Conservation (phyloP, 2,888 invertebrate species). For the Melinaea marsaeus region DNA sequence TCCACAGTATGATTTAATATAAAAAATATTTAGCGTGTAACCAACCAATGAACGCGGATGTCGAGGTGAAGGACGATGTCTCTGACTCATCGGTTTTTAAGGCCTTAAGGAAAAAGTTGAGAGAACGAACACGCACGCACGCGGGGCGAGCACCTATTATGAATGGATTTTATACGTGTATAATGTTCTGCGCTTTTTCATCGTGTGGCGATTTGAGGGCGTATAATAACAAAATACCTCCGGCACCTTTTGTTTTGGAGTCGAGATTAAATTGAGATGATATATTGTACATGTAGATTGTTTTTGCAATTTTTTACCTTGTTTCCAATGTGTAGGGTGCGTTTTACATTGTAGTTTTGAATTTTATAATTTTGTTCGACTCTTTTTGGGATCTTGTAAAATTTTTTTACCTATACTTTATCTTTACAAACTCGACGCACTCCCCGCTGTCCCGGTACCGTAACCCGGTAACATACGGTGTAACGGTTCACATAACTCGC, state of each 20-base stretch:
- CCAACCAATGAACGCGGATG: conserved; percentile 64
- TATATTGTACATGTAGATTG: no score
- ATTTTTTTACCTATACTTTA: no score
- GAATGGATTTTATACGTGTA: conserved; percentile 8
- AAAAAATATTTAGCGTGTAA: conserved; percentile 26
- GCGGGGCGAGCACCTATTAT: conserved; percentile 6
- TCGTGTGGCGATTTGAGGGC: neutral
- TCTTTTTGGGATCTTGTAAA: no score
- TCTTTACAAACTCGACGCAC: no score
- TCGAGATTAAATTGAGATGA: no score
- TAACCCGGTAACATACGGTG: neutral
- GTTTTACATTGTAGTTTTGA: no score
- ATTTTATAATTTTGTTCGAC: no score
- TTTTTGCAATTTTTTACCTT: no score
- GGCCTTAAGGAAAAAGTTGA: conserved; percentile 47
- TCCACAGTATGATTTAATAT: neutral
- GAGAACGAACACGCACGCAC: conserved; percentile 39
- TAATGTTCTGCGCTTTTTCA: neutral
- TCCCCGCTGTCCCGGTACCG: neutral
- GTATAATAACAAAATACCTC: neutral
- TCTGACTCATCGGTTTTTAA: conserved; percentile 59
- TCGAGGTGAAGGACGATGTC: conserved; percentile 70
- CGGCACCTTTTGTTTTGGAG: no score
- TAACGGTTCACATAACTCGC: neutral
- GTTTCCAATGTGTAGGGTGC: no score